Evolutionary conservation across 2,113 vertebrate species (phyloP), one percentile per base, ranked within the genome.

Genomic region (Symphodus melops): DNA sequence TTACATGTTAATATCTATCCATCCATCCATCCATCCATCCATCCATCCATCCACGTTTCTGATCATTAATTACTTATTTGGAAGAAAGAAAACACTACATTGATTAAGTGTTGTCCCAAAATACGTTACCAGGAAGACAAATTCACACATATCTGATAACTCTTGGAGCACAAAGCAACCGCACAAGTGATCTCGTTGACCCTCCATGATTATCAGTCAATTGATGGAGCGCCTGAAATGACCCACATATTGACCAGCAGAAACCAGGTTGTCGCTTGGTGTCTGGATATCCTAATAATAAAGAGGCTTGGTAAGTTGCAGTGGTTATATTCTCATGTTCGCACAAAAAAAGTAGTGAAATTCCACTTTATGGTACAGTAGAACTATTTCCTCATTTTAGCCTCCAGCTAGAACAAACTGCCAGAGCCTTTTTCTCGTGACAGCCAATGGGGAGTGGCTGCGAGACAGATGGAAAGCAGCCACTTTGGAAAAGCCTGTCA

Each of bases 391-490:
- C 71, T 58, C 37, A 58, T 71, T 72, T 52, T 68, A 44, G 46
- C 58, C 56, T 41, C 52, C 52, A 48, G 48, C 85, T 80, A 77
- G 63, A 74, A 72, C 65, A 66, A 65, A 79, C 59, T 76, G 75
- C 60, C 79, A 66, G 64, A 36, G 62, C 28, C 57, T 62, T 82
- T 63, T 82, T 75, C 25, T 65, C 44, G 28, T n/a, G 51, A 68
- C 63, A 82, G 84, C 78, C 88, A 81, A 62, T 55, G 63, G 78
- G 52, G 79, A 86, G 70, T 28, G 61, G 62, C 64, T 71, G 76
- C 62, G 70, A 77, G 69, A 81, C 76, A 76, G 70, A 88, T 92
- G 86, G 81, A 88, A 77, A 60, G 75, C 60, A 58, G 83, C 76
- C 82, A 85, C 59, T 72, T 89, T 86, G 84, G 79, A 89, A 71